Evolutionary conservation across 2,888 invertebrate species (phyloP).

Genomic region (Cosmorhoe ocellata): DNA sequence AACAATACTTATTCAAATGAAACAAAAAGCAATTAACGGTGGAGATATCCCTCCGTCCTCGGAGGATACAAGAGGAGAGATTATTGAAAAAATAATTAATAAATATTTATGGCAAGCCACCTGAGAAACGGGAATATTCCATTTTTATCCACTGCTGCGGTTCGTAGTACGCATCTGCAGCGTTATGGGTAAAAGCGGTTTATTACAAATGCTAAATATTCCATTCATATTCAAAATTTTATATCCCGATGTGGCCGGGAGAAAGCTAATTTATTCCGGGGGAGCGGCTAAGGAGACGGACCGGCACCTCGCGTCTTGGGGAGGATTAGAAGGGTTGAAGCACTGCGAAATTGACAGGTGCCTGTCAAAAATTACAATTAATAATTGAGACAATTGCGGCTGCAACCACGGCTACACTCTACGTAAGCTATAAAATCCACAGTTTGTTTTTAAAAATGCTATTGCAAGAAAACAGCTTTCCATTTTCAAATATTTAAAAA

Average conservation of each 20-base stretch:
- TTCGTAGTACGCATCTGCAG: constrained; percentile 74
- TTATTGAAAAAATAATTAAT: constrained; percentile 83
- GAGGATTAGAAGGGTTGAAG: constrained; percentile 80
- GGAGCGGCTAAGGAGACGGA: constrained; percentile 70
- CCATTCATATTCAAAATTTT: constrained; percentile 96
- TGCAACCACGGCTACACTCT: constrained; percentile 39
- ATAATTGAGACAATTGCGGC: constrained; percentile 75
- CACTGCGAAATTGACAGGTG: constrained; percentile 80
- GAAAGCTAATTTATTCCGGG: constrained; percentile 89
- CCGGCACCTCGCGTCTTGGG: constrained; percentile 75
- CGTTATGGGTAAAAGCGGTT: constrained; percentile 83
- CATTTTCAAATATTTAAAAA: too few relatives aligned
- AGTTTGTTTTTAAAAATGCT: too few relatives aligned
- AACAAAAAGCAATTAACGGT: constrained; percentile 82
- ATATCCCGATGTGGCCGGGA: constrained; percentile 87
- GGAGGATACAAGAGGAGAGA: constrained; percentile 76
- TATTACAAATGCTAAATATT: constrained; percentile 93
- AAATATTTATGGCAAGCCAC: constrained; percentile 81
- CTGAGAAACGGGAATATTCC: constrained; percentile 69
- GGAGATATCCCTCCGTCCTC: constrained; percentile 78
- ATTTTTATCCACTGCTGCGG: constrained; percentile 70
- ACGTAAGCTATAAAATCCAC: too few relatives aligned
- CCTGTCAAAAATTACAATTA: constrained; percentile 82
- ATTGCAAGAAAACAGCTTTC: too few relatives aligned
- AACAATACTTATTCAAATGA: constrained; percentile 83